phyloP scores from a whole-genome alignment of 35 echinoderm and acorn worm genomes.

The Ophiothrix spiculata region DNA sequence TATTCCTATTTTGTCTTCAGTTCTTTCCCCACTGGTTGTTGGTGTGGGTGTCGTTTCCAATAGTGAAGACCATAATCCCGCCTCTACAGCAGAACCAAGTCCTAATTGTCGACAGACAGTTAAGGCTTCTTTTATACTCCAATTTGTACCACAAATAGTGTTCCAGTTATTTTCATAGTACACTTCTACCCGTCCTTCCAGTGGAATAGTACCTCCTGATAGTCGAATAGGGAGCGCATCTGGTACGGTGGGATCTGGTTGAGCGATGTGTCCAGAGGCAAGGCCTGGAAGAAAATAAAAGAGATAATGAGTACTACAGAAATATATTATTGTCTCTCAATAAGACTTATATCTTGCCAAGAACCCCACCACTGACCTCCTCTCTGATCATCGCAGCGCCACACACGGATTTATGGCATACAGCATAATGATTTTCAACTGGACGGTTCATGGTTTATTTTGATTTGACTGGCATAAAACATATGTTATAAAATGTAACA shows the following conservation, averaged over 20 bases:
- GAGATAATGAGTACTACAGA: no score
- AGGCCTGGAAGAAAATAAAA: neutral
- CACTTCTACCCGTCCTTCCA: neutral
- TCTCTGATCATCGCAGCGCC: no score
- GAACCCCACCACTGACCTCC: no score
- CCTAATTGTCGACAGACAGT: neutral
- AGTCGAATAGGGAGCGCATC: neutral
- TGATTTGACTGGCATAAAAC: no score
- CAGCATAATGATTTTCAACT: no score
- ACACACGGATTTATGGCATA: no score
- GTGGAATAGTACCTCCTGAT: neutral
- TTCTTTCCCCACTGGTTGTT: neutral
- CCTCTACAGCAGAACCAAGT: neutral
- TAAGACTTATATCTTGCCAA: no score
- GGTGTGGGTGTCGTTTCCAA: neutral
- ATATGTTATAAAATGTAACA: no score
- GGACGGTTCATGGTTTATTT: no score
- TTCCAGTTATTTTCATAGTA: constrained; percentile 3
- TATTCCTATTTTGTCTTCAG: neutral
- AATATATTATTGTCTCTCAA: no score
- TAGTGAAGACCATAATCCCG: neutral
- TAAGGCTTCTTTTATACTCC: neutral
- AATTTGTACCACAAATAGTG: neutral
- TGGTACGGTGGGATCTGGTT: neutral
- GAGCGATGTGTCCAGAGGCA: neutral